Evolutionary conservation across 2,113 vertebrate genomes (phyloP).

Genomic region (Alethe diademata): DNA sequence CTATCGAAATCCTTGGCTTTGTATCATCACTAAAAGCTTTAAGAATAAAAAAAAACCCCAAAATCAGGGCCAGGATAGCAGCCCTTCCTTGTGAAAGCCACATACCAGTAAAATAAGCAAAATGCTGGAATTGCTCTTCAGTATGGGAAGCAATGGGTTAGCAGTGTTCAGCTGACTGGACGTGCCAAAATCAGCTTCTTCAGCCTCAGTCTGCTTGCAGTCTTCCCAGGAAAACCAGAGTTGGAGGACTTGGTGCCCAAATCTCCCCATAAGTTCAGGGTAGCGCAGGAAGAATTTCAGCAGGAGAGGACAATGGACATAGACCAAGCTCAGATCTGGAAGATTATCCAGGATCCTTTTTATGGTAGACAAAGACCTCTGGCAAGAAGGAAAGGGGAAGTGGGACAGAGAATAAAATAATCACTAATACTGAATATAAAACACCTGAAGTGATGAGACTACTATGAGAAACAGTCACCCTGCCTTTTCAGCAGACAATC

Average conservation of each 20-base stretch:
- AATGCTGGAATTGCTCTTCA: conserved; percentile 78
- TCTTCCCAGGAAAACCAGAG: conserved; percentile 83
- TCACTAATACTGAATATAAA: not conserved
- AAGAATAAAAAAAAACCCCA: not conserved
- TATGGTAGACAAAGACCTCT: conserved; percentile 80
- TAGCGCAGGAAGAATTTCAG: conserved; percentile 85
- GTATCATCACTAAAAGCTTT: not conserved
- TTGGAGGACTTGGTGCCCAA: conserved; percentile 79
- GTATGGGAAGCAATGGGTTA: conserved; percentile 73
- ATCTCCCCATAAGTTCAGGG: conserved; percentile 81
- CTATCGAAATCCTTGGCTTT: not conserved
- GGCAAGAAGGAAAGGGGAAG: not conserved
- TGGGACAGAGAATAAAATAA: conserved; percentile 10
- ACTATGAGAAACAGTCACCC: not conserved
- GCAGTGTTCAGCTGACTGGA: conserved; percentile 19
- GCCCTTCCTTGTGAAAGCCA: not conserved
- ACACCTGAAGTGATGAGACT: not conserved
- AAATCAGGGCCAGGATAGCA: not conserved
- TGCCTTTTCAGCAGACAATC: conserved; percentile 24
- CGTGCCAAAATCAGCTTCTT: not conserved
- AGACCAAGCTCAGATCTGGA: conserved; percentile 77
- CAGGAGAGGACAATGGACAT: conserved; percentile 82
- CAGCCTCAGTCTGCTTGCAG: not conserved
- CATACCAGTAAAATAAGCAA: conserved; percentile 86
- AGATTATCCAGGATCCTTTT: conserved; percentile 74